Evolutionary conservation across 1,140 invertebrate genomes (phyloP).

Genomic region (Euura saliciscinereae): DNA sequence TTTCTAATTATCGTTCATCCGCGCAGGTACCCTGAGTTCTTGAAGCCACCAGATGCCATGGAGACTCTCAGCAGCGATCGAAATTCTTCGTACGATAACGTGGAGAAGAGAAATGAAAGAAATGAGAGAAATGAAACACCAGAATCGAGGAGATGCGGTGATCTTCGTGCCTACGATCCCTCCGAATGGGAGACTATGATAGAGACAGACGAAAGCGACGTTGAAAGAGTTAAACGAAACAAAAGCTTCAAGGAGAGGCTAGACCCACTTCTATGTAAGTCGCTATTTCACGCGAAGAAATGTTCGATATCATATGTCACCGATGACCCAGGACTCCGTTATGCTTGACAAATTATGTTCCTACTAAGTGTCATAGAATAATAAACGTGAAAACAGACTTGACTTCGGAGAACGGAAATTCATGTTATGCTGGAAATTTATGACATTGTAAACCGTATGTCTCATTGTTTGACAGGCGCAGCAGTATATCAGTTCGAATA

Average conservation of each 20-base stretch:
- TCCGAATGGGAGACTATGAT: conserved; percentile 54
- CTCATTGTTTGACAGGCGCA: too few species aligned
- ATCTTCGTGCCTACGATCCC: conserved; percentile 41
- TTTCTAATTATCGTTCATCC: background rate
- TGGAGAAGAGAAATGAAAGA: conserved; percentile 58
- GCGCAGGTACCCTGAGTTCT: conserved; percentile 53
- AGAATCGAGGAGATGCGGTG: conserved; percentile 38
- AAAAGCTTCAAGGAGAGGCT: conserved; percentile 77
- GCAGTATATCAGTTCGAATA: too few species aligned
- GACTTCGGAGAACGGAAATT: too few species aligned
- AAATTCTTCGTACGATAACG: conserved; percentile 79
- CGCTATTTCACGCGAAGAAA: conserved; percentile 4
- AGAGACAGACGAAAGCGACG: conserved; percentile 54
- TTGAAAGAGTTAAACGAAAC: conserved; percentile 62
- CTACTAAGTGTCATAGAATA: too few species aligned
- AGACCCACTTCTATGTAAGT: conserved; percentile 74
- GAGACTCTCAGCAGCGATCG: conserved; percentile 59
- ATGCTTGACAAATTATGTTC: too few species aligned
- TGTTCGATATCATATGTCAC: too few species aligned
- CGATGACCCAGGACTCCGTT: too few species aligned
- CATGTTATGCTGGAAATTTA: too few species aligned
- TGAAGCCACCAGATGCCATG: conserved; percentile 49
- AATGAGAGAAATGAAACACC: conserved; percentile 43
- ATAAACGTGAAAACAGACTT: too few species aligned
- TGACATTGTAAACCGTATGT: too few species aligned